These are phyloP conservation scores for Tonatia bakeri DNA, from an alignment of 2,113 vertebrate genomes.

Conservation along the genomic window DNA sequence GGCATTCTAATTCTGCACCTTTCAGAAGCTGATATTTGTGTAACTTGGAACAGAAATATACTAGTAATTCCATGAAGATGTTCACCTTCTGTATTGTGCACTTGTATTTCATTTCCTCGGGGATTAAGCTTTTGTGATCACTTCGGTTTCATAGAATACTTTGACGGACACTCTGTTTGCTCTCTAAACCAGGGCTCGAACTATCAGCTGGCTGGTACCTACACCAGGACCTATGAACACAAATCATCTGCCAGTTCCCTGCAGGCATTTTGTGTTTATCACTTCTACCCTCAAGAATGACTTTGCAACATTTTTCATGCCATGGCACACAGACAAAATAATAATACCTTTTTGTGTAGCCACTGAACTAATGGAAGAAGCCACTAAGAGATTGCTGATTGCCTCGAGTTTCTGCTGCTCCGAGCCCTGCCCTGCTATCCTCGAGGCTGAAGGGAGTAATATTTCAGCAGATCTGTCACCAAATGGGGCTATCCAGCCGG, in stretches of 20 bases:
- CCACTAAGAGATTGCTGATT: not conserved
- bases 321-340: not conserved
- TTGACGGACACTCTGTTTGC: not conserved
- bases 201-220: not conserved
- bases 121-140: not conserved
- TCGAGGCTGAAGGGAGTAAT: not conserved
- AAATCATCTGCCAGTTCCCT: not conserved
- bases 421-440: not conserved
- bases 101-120: not conserved
- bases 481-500: fast-evolving
- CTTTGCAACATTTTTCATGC: not conserved
- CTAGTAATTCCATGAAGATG: not conserved
- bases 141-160: not conserved
- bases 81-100: not conserved
- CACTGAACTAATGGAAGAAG: not conserved
- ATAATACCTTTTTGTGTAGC: not conserved
- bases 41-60: not conserved
- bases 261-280: not conserved
- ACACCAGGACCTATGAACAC: not conserved
- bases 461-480: not conserved
- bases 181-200: not conserved
- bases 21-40: not conserved
- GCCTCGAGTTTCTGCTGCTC: fast-evolving
- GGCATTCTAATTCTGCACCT: not conserved
- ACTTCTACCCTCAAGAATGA: not conserved